A percentile compares a stretch with the other conserved stretches of the same genome.
phyloP scores from a whole-genome alignment of 1,140 invertebrate species.

The Lucilia cuprina region DNA sequence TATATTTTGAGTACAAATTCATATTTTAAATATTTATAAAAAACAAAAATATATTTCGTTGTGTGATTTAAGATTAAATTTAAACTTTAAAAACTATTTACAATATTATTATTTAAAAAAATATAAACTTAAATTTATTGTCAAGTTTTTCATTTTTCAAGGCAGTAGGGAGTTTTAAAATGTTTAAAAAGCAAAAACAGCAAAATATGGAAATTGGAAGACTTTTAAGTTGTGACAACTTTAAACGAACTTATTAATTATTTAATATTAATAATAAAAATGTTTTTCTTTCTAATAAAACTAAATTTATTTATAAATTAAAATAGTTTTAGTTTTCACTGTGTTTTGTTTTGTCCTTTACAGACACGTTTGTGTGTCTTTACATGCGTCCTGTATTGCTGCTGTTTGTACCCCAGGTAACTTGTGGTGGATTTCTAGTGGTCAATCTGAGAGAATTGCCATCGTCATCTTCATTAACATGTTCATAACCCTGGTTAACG shows the following conservation, averaged over 20 bases:
- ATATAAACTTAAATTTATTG: neutral
- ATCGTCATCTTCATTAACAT: conserved; percentile 67
- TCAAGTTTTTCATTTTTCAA: neutral
- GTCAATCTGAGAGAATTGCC: conserved; percentile 68
- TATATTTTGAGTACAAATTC: neutral
- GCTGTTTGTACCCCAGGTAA: conserved; percentile 58
- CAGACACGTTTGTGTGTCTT: neutral
- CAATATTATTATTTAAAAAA: neutral
- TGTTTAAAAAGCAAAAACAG: neutral
- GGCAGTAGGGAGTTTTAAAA: neutral
- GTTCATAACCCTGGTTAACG: conserved; percentile 68
- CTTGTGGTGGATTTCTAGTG: conserved; percentile 62
- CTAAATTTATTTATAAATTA: neutral
- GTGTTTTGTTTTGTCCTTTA: neutral
- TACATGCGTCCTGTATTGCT: conserved; percentile 56
- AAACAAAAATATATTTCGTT: neutral
- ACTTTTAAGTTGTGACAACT: neutral
- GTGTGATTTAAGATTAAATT: neutral
- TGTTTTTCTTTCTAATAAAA: neutral
- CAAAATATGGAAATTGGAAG: neutral
- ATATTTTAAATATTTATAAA: neutral
- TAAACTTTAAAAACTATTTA: neutral
- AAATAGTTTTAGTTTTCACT: neutral
- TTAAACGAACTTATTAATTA: neutral
- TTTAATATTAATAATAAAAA: neutral